These are phyloP conservation scores for Proterorhinus semilunaris DNA, from an alignment of 2,113 vertebrate species.

Conservation along the genomic window DNA sequence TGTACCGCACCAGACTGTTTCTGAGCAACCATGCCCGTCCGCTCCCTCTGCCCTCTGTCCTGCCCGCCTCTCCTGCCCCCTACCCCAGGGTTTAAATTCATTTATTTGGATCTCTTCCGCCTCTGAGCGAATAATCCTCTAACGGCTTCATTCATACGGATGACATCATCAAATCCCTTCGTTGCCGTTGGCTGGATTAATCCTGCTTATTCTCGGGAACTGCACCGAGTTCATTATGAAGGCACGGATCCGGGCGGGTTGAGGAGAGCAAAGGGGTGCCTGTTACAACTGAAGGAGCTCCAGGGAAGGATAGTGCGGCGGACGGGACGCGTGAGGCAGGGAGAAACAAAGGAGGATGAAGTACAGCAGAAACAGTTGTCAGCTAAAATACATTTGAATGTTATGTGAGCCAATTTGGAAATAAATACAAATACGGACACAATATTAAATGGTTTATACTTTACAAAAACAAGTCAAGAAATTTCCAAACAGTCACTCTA, in stretches of 20 bases:
- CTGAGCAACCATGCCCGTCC: slow-evolving; percentile 10
- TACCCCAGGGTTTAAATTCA: slow-evolving; percentile 68
- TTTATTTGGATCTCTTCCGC: slow-evolving; percentile 78
- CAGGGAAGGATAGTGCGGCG: slow-evolving; percentile 43
- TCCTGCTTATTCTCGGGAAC: slow-evolving; percentile 79
- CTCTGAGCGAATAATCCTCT: slow-evolving; percentile 71
- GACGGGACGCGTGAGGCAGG: slow-evolving; percentile 27
- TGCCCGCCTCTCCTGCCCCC: slow-evolving; percentile 39
- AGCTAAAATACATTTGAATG: slow-evolving; percentile 29
- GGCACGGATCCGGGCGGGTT: slow-evolving; percentile 71
- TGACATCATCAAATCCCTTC: slow-evolving; percentile 80
- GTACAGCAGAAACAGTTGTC: slow-evolving; percentile 34
- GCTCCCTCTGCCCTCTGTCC: slow-evolving; percentile 23
- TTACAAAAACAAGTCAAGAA: too few species aligned
- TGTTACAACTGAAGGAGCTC: slow-evolving; percentile 47
- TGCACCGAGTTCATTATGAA: slow-evolving; percentile 78
- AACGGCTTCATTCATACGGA: slow-evolving; percentile 80
- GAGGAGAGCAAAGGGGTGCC: slow-evolving; percentile 58
- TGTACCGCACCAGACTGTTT: slow-evolving; percentile 24
- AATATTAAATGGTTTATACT: too few species aligned
- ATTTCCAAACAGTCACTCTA: too few species aligned
- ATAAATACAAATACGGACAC: too few species aligned
- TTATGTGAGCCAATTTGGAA: too few species aligned
- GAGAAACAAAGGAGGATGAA: slow-evolving; percentile 18
- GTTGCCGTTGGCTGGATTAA: slow-evolving; percentile 77